Percentiles rank a stretch among this genome's conserved stretches.
Evolutionary conservation across 2,797 vertebrate species (phyloP).

Genomic region (Staurois parvus): DNA sequence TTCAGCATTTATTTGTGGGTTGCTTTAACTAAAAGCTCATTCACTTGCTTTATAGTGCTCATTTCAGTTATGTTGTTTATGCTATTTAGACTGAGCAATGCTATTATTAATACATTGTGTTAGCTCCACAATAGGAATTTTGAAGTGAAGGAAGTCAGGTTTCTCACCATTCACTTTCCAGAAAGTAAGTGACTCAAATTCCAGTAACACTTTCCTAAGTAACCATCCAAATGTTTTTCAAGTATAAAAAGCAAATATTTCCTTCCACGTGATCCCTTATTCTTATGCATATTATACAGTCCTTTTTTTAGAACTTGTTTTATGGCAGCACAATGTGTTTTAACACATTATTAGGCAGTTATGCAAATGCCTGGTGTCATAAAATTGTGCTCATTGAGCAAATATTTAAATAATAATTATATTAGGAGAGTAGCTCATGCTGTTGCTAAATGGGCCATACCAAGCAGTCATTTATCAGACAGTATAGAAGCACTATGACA

Average conservation of each 20-base stretch:
- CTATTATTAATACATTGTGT: slow-evolving; percentile 43
- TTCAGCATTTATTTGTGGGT: no score
- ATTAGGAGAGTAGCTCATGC: not conserved
- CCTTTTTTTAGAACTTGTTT: not conserved
- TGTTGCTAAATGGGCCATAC: slow-evolving; percentile 10
- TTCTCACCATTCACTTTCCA: slow-evolving; percentile 29
- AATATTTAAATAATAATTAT: slow-evolving; percentile 8
- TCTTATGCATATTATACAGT: not conserved
- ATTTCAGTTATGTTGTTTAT: slow-evolving; percentile 8
- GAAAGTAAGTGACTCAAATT: slow-evolving; percentile 29
- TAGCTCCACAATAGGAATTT: slow-evolving; percentile 29
- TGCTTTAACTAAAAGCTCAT: not conserved
- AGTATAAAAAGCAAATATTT: not conserved
- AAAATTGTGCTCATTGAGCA: slow-evolving; percentile 3
- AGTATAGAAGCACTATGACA: not conserved
- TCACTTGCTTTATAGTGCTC: not conserved
- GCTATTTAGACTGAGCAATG: slow-evolving; percentile 7
- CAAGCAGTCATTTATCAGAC: not conserved
- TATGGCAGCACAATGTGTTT: not conserved
- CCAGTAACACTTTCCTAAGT: slow-evolving; percentile 16
- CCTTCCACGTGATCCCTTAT: not conserved
- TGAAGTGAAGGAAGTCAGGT: slow-evolving; percentile 21
- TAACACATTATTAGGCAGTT: not conserved
- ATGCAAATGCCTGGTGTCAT: not conserved
- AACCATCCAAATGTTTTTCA: slow-evolving; percentile 10